phyloP scores from a whole-genome alignment of 2,113 vertebrate species.

The Bambusicola thoracicus region DNA sequence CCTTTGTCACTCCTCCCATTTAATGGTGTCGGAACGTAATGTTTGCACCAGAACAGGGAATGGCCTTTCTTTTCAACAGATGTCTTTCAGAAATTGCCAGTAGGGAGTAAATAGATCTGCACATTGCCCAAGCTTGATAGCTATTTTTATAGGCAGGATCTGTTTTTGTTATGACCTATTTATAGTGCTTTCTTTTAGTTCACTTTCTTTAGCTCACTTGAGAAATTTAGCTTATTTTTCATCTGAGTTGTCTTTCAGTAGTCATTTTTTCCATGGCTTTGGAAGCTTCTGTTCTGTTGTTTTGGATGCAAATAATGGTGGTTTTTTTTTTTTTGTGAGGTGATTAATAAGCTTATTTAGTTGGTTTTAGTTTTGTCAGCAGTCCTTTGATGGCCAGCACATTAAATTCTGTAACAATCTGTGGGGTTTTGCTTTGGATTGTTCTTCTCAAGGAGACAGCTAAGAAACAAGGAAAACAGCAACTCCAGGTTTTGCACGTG shows the following conservation, averaged over 20 bases:
- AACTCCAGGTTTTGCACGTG: fast-evolving
- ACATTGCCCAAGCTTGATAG: neutral
- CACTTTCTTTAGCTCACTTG: constrained; percentile 6
- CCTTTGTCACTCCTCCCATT: neutral
- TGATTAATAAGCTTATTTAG: neutral
- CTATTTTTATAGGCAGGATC: constrained; percentile 48
- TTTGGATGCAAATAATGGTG: neutral
- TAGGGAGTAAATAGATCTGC: constrained; percentile 15
- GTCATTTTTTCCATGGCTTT: neutral
- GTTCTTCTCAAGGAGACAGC: neutral
- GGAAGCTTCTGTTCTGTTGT: neutral
- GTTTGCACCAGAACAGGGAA: neutral
- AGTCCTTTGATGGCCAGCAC: neutral
- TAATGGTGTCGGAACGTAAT: neutral
- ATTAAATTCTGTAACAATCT: neutral
- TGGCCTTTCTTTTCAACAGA: neutral
- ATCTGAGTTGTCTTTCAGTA: neutral
- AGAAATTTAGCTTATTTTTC: neutral
- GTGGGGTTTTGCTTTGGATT: neutral
- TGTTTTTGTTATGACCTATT: constrained; percentile 41
- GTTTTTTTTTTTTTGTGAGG: neutral
- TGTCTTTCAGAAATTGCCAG: constrained; percentile 36
- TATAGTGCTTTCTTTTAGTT: constrained; percentile 40
- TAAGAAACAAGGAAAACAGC: neutral
- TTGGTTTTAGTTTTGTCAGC: neutral